These are phyloP conservation scores for Diphyllodes magnificus DNA, from an alignment of 2,113 vertebrate genomes.

Conservation along the genomic window DNA sequence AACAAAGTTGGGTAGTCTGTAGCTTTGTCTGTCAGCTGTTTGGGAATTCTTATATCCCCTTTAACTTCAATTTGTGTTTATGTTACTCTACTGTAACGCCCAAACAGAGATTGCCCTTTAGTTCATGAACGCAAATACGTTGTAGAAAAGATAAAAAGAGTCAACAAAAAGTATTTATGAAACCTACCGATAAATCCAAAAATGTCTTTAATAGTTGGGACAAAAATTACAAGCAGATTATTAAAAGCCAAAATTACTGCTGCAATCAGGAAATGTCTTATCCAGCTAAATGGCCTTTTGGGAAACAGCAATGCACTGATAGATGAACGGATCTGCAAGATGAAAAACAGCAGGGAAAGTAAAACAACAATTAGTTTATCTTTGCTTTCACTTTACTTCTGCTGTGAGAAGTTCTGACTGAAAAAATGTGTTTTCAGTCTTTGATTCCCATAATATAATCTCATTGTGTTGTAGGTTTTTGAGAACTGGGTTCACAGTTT, in stretches of 20 bases:
- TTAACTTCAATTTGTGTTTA: background rate
- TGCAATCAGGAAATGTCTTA: conserved; percentile 87
- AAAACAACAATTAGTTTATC: background rate
- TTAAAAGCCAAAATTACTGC: conserved; percentile 81
- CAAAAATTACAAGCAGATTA: conserved; percentile 92
- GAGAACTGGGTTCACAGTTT: background rate
- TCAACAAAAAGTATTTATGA: background rate
- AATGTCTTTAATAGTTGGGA: conserved; percentile 95
- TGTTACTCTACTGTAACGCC: background rate
- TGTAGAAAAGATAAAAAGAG: background rate
- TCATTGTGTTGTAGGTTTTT: background rate
- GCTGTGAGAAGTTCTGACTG: background rate
- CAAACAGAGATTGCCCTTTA: background rate
- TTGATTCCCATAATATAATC: background rate
- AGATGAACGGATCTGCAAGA: conserved; percentile 89
- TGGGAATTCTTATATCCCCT: background rate
- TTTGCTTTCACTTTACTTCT: background rate
- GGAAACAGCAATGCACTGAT: conserved; percentile 86
- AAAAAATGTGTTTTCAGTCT: background rate
- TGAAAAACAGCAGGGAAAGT: background rate
- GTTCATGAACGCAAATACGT: background rate
- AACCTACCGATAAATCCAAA: conserved; percentile 97
- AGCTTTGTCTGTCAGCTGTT: background rate
- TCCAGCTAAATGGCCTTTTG: conserved; percentile 89
- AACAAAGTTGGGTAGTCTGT: background rate